Evolutionary conservation across 2,113 vertebrate genomes (phyloP), one percentile per base, ranked within the genome.

Genomic region (Nematolebias whitei): DNA sequence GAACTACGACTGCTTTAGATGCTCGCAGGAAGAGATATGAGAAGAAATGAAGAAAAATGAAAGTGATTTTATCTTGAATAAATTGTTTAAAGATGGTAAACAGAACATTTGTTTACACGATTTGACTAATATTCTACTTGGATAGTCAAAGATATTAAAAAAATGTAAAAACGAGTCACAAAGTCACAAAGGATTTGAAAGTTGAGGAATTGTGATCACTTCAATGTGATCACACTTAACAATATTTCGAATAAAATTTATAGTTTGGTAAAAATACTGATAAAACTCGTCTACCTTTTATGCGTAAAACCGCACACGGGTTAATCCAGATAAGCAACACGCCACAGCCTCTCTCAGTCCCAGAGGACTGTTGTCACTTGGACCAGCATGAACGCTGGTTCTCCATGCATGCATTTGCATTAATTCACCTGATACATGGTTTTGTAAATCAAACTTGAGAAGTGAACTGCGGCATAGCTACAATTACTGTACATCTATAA

Each of bases 341-440:
- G 16, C 40, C 57, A 11, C 20, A 61, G 41, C 65, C 60, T 2
- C 45, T 79, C 23, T 15, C 15, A 39, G 60, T 70, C 69, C 81
- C 54, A 24, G 22, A 22, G 56, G 50, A 39, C 40, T 41, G 55
- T 19, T 76, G 66, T 85, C 73, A 67, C 66, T 35, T 61, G 26
- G 22, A 55, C 29, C 60, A 53, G 49, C 19, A 6, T n/a, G 41
- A 52, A 19, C 32, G 26, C 45, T 6, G 74, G 74, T 78, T 71
- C 59, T 59, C 58, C 16, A n/a, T 52, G 77, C 77, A 80, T 76
- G 41, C 41, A 89, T 87, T 85, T 80, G 83, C 82, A 90, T 86
- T 68, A 80, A 83, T 71, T 57, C 44, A 35, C 29, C 61, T 11
- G 24, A 47, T 57, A 56, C 41, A 64, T 52, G 49, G 39, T 29